phyloP scores from a whole-genome alignment of 2,113 vertebrate genomes.

The Podarcis cretensis region DNA sequence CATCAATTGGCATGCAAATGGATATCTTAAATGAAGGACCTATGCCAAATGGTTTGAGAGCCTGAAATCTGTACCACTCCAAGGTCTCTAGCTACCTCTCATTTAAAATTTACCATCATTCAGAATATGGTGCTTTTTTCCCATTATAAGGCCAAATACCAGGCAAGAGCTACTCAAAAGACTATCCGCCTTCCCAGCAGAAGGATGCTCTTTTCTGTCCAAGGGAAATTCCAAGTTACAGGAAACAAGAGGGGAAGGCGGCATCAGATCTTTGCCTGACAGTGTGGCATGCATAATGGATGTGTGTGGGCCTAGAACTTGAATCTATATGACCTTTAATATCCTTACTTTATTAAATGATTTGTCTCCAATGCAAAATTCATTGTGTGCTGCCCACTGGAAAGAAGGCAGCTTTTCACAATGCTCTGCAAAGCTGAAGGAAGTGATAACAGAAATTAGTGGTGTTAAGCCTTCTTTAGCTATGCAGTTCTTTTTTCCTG shows the following conservation, averaged over 20 bases:
- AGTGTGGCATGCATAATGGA: neutral
- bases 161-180: too few relatives aligned
- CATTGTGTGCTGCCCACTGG: conserved; percentile 25
- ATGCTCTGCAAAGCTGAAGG: conserved; percentile 33
- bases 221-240: neutral
- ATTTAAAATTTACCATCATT: neutral
- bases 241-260: neutral
- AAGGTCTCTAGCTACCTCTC: neutral
- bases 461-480: conserved; percentile 43
- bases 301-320: neutral
- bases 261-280: neutral
- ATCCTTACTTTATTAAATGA: conserved; percentile 39
- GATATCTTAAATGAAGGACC: neutral
- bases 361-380: conserved; percentile 41
- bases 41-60: neutral
- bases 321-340: conserved; percentile 29
- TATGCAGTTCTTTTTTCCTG: conserved; percentile 30
- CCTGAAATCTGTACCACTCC: neutral
- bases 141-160: neutral
- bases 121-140: neutral
- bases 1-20: neutral
- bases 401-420: conserved; percentile 40
- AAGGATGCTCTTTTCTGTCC: neutral
- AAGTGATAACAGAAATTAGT: conserved; percentile 35
- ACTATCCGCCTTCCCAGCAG: neutral